These are phyloP conservation scores for Ptychobarbus kaznakovi DNA, from an alignment of 2,797 vertebrate genomes.

Conservation along the genomic window DNA sequence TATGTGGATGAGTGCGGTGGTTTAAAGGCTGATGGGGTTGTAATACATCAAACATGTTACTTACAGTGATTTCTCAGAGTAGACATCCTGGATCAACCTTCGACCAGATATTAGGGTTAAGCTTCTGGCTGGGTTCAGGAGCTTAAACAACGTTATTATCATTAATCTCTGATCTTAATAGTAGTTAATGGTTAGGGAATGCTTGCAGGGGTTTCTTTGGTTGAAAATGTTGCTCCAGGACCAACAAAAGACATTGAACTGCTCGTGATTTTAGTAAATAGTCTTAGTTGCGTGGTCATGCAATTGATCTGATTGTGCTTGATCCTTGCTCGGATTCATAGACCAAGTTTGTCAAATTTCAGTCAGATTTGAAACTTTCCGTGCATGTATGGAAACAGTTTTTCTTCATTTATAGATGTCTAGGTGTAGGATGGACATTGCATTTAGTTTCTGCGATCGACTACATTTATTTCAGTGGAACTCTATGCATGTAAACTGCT, in stretches of 20 bases:
- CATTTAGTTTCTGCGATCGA: neutral
- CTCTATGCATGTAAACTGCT: neutral
- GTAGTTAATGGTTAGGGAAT: neutral
- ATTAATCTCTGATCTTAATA: neutral
- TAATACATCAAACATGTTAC: constrained; percentile 21
- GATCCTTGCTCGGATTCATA: neutral
- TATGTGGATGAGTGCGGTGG: neutral
- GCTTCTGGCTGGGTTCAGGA: neutral
- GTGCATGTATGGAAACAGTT: too few species aligned
- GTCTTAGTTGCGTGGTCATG: neutral
- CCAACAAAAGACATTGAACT: neutral
- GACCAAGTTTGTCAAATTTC: neutral
- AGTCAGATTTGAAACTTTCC: neutral
- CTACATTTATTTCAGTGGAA: neutral
- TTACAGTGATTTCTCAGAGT: constrained; percentile 1
- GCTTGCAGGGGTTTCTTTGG: neutral
- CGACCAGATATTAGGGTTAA: constrained; percentile 16
- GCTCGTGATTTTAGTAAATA: neutral
- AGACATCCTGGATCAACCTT: neutral
- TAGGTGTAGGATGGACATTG: neutral
- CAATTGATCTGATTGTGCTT: neutral
- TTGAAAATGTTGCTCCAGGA: neutral
- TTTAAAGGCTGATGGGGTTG: neutral
- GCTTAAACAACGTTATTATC: neutral
- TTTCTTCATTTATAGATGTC: neutral